Percentiles rank a stretch among this genome's conserved stretches.
phyloP scores from a whole-genome alignment of 2,113 vertebrate genomes.

The Aegithalos caudatus region DNA sequence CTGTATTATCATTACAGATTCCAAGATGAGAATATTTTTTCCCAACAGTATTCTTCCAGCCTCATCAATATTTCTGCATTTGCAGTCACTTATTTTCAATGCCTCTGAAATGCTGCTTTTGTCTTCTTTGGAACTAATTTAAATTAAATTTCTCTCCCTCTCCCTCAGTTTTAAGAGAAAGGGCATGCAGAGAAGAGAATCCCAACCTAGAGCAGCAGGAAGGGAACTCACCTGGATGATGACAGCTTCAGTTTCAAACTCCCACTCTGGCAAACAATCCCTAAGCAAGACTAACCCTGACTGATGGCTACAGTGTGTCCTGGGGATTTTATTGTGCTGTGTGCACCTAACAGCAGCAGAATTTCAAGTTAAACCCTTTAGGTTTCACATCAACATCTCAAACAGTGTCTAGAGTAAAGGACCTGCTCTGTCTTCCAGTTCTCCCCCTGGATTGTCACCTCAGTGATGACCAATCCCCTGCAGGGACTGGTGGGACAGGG shows the following conservation, averaged over 20 bases:
- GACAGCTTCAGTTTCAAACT: not conserved
- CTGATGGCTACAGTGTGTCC: not conserved
- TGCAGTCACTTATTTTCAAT: not conserved
- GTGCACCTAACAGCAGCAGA: not conserved
- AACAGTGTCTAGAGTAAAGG: not conserved
- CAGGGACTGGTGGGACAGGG: not conserved
- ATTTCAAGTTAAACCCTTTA: not conserved
- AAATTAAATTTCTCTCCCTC: not conserved
- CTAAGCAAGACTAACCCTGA: not conserved
- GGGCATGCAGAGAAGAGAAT: not conserved
- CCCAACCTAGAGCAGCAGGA: not conserved
- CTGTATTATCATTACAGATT: not conserved
- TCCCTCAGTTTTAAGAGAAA: not conserved
- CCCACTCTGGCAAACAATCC: not conserved
- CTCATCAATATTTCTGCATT: not conserved
- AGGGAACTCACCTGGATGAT: not conserved
- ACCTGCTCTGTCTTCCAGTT: not conserved
- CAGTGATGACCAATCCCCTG: not conserved
- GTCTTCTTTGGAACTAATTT: not conserved
- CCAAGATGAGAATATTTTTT: not conserved
- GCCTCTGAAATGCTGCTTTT: not conserved
- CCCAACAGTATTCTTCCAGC: not conserved
- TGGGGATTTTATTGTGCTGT: not conserved
- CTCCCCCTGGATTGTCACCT: not conserved
- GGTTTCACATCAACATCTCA: not conserved